Percentiles rank a stretch among this genome's conserved stretches.
Conservation (phyloP, 2,888 invertebrate species). For the Neoascia interrupta region DNA sequence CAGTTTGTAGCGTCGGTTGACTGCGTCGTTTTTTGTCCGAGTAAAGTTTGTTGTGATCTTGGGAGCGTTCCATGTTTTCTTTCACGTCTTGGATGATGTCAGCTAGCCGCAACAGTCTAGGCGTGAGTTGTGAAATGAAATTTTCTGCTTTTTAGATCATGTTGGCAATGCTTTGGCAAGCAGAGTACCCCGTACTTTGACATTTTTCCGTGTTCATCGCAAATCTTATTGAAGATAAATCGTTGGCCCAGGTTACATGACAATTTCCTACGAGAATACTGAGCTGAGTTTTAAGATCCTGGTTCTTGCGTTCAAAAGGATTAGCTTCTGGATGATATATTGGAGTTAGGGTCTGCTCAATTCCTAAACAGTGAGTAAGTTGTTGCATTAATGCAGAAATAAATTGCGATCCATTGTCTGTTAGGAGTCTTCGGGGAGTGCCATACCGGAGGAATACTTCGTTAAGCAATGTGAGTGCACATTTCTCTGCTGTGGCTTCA, state of each 20-base stretch:
- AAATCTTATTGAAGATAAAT: constrained; percentile 9
- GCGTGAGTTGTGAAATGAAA: constrained; percentile 17
- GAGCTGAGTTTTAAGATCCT: constrained; percentile 39
- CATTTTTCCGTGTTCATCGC: constrained; percentile 16
- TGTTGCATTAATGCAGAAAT: constrained; percentile 75
- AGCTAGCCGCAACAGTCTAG: constrained; percentile 14
- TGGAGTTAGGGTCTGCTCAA: constrained; percentile 60
- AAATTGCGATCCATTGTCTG: constrained; percentile 76
- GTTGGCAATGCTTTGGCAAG: no score
- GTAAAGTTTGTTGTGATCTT: constrained; percentile 32
- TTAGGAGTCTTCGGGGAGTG: constrained; percentile 72
- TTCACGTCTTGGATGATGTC: constrained; percentile 22
- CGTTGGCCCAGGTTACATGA: constrained; percentile 3
- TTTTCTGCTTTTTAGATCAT: constrained; percentile 1
- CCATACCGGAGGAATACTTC: constrained; percentile 76
- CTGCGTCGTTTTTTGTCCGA: constrained; percentile 9
- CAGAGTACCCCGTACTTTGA: constrained; percentile 13
- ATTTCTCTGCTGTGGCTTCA: constrained; percentile 72
- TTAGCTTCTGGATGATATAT: constrained; percentile 67
- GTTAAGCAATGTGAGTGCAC: constrained; percentile 71
- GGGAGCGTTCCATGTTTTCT: constrained; percentile 25
- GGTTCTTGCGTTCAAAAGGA: constrained; percentile 59
- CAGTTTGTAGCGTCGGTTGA: not conserved
- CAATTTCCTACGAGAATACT: not conserved
- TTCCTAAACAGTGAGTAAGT: constrained; percentile 49